These are phyloP conservation scores for Gephyroberyx darwinii DNA, from an alignment of 2,797 vertebrate species.

Conservation along the genomic window DNA sequence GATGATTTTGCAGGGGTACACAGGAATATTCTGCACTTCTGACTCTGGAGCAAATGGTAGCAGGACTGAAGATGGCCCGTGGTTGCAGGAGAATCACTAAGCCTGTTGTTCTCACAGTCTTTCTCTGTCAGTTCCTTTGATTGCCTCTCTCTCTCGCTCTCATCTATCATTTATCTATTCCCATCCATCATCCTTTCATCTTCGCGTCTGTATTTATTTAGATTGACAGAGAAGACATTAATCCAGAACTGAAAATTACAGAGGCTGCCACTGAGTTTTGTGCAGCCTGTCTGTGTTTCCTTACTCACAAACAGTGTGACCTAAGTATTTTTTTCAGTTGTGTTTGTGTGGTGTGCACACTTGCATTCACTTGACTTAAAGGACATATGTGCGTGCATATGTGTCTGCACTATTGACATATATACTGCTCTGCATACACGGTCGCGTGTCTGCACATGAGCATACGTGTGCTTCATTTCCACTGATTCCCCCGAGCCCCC, in stretches of 20 bases:
- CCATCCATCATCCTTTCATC: conserved; percentile 78
- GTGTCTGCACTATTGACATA: neutral
- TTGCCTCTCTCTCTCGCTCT: conserved; percentile 51
- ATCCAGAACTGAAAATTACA: conserved; percentile 56
- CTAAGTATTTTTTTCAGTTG: too few species aligned
- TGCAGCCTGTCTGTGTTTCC: neutral
- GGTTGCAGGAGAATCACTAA: conserved; percentile 47
- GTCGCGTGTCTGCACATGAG: conserved; percentile 25
- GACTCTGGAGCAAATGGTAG: conserved; percentile 12
- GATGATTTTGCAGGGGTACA: conserved; percentile 24
- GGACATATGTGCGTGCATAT: neutral
- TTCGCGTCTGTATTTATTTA: conserved; percentile 57
- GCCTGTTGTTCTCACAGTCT: conserved; percentile 56
- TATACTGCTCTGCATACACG: conserved; percentile 5
- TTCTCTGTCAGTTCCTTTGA: conserved; percentile 61
- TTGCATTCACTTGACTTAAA: neutral
- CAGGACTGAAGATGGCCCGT: conserved; percentile 34
- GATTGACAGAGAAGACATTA: conserved; percentile 58
- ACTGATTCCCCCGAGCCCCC: conserved; percentile 38
- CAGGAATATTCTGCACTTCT: conserved; percentile 42
- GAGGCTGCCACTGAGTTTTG: conserved; percentile 29
- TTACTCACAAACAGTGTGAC: neutral
- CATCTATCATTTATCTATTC: conserved; percentile 74
- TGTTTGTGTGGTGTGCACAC: too few species aligned
- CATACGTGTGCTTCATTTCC: conserved; percentile 66